A percentile compares a stretch with the other conserved stretches of the same genome.
Evolutionary conservation across 2,888 invertebrate species (phyloP).

Genomic region (Platypus cylindrus): DNA sequence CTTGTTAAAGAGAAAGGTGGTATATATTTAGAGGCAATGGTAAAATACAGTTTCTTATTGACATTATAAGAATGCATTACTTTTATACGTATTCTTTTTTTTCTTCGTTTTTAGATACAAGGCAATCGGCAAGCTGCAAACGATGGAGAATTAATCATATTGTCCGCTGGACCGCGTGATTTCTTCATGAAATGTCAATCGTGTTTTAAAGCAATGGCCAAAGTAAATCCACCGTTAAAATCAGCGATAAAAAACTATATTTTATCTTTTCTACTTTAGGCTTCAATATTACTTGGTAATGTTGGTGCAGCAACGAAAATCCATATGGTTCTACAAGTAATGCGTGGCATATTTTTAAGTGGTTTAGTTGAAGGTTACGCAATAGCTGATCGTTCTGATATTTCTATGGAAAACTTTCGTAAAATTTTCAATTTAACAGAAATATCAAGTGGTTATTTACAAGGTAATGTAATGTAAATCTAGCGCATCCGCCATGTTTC

Average conservation of each 20-base stretch:
- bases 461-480: too few species aligned
- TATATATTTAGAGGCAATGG: conserved; percentile 79
- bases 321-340: conserved; percentile 74
- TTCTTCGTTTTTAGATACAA: conserved; percentile 50
- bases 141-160: conserved; percentile 76
- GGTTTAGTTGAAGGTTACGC: conserved; percentile 89
- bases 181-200: conserved; percentile 89
- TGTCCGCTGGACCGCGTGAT: conserved; percentile 79
- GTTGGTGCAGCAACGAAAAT: conserved; percentile 82
- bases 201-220: conserved; percentile 90
- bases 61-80: background rate
- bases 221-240: conserved; percentile 5
- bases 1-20: conserved; percentile 82
- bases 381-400: conserved; percentile 80
- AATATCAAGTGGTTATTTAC: conserved; percentile 67
- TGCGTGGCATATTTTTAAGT: conserved; percentile 66
- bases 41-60: conserved; percentile 29
- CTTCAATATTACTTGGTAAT: conserved; percentile 14
- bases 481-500: background rate
- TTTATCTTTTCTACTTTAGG: conserved; percentile 6
- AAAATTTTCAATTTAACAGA: conserved; percentile 77
- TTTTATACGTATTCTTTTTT: too few species aligned
- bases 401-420: conserved; percentile 75
- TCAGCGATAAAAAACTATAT: background rate
- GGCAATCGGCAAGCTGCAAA: conserved; percentile 83